Evolutionary conservation across 92 coral and sea anemone genomes (phyloP).

Genomic region (Chrysogorgia sp.): DNA sequence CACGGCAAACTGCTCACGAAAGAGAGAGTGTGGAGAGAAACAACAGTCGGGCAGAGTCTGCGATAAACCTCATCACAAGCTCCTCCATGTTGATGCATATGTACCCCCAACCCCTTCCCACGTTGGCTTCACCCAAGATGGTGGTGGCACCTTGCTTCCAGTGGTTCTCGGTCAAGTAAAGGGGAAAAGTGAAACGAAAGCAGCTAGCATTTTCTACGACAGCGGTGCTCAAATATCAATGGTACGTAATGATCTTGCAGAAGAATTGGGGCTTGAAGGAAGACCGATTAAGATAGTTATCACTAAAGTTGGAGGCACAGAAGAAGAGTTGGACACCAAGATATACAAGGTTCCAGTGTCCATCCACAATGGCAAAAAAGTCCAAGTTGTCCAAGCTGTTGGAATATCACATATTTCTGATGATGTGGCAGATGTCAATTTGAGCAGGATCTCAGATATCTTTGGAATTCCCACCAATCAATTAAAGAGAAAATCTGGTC

Average conservation of each 20-base stretch:
- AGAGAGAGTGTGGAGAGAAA: too few species aligned
- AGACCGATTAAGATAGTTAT: too few species aligned
- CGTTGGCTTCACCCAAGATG: not conserved
- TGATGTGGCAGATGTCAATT: conserved; percentile 30
- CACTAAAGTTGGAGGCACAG: too few species aligned
- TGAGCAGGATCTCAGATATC: conserved; percentile 38
- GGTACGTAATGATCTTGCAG: conserved; percentile 41
- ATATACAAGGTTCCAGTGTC: conserved; percentile 39
- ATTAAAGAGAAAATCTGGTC: too few species aligned
- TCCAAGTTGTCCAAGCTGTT: conserved; percentile 51
- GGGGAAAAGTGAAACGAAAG: not conserved
- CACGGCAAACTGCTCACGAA: too few species aligned
- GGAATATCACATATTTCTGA: conserved; percentile 66
- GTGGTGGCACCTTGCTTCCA: conserved; percentile 5
- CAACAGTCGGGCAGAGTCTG: too few species aligned
- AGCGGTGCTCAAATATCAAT: conserved; percentile 59
- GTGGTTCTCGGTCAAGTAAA: not conserved
- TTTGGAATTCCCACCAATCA: conserved; percentile 3
- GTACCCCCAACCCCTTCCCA: too few species aligned
- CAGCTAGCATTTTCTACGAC: too few species aligned
- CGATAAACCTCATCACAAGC: too few species aligned
- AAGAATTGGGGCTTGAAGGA: conserved; percentile 38
- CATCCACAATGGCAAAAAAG: conserved; percentile 11
- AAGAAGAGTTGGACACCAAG: too few species aligned
- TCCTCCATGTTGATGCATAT: too few species aligned